Base-by-base conservation (phyloP, 1,140 invertebrate species). In the Lucilia sericata region DNA sequence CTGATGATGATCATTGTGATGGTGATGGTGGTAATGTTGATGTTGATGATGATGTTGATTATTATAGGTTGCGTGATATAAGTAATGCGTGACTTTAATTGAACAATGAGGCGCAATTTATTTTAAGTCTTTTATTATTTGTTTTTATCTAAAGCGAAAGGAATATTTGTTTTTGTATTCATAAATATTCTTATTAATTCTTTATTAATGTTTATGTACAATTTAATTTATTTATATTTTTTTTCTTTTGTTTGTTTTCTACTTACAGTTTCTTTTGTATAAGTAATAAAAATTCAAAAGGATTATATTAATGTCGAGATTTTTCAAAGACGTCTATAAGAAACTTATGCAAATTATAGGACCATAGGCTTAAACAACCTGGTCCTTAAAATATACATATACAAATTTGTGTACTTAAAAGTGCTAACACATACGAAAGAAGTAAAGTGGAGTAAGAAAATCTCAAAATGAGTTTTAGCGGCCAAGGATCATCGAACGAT, bases 391-490 rank as follows among this genome's bases (percentile, higher is more conserved):
- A 14, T 34, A 12, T 75, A 42, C 34, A 13, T 34, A 36, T 60
- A 55, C 47, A 84, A 21, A 12, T 19, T 21, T 17, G 19, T 70
- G n/a, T 70, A 70, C 65, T 21, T 70, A 70, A 70, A 10, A 8
- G 21, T 12, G n/a, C 0, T 2, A 70, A 30, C 10, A 19, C 8
- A 42, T 8, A 42, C 8, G 14, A n/a, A 17, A 47, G 75, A 78
- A 78, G 14, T 47, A 30, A 74, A 14, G 7, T 21, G 30, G 36
- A 60, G 8, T 21, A 70, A 70, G 30, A 30, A 30, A 30, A 30
- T 30, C 25, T 49, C 89, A 89, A 86, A 17, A 90, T 90, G 89
- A 90, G 89, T 82, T 90, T 90, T 86, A 90, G 88, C 83, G 82
- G 82, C 60, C 82, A 76, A 86, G 88, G 85, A 86, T 88, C 84